Evolutionary conservation across 1,140 invertebrate species (phyloP), one percentile per base, ranked within the genome.

Genomic region (Pararge aegeria): DNA sequence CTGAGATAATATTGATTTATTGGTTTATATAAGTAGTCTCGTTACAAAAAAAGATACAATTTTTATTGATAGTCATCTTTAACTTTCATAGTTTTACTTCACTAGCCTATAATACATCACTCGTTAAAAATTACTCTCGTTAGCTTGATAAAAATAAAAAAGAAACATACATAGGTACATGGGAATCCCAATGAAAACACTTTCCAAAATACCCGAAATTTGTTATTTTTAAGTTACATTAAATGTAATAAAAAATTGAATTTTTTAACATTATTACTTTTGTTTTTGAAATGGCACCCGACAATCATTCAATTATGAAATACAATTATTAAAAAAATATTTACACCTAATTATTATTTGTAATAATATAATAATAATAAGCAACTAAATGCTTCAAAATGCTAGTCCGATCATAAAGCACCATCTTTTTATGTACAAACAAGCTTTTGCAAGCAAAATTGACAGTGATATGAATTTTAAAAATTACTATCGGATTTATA

Each of bases 341-440:
- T 75, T 83, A 81, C 72, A 81, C 57, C 57, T 73, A 73, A 61
- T 55, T 49, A 69, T 59, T 34, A 67, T 4, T 46, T 18, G 61
- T 67, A 68, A 51, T 16, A 5, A 15, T 46, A 51, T 16, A 5
- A 15, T 46, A 66, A 66, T 57, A 58, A 68, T 55, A 75, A 68
- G 68, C 68, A 66, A 64, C 76, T 87, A 87, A 87, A 87, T 85
- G 82, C 84, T 81, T 72, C 76, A 82, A 87, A 86, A 86, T 86
- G 83, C 81, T 75, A 78, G 68, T 73, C 63, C 61, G 68, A 71
- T 69, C 49, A 56, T 75, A 29, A 79, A 87, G 84, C 84, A 86
- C 83, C 82, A 75, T 74, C 29, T 67, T 62, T 60, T 65, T 68
- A 61, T 68, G 1, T 37, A 29, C 2, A 55, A 55, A 55, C 19